A percentile compares a stretch with the other conserved stretches of the same genome.
phyloP scores from a whole-genome alignment of 1,140 invertebrate genomes.

The Bursaphelenchus mucronatus region DNA sequence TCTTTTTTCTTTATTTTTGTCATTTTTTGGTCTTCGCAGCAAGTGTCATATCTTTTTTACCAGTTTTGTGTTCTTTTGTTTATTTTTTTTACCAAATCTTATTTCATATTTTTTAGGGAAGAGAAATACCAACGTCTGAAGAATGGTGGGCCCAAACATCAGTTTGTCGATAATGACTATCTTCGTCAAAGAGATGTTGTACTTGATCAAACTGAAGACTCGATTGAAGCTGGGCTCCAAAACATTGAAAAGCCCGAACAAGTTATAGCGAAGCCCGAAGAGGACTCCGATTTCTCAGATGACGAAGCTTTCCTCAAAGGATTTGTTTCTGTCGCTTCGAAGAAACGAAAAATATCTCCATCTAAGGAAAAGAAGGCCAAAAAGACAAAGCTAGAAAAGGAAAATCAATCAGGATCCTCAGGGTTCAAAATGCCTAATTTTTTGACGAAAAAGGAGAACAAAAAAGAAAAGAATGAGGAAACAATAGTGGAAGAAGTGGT shows the following conservation, averaged over 20 bases:
- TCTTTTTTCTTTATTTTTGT: too few species aligned
- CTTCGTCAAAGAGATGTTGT: slow-evolving; percentile 39
- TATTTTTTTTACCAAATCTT: background rate
- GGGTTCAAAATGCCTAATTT: too few species aligned
- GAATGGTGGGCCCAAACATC: slow-evolving; percentile 33
- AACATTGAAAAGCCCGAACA: slow-evolving; percentile 4
- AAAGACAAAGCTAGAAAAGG: too few species aligned
- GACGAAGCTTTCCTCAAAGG: background rate
- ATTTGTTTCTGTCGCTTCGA: too few species aligned
- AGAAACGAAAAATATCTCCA: too few species aligned
- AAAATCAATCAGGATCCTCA: too few species aligned
- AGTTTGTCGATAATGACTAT: slow-evolving; percentile 44
- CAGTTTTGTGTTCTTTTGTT: background rate
- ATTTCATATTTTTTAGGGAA: slow-evolving; percentile 27
- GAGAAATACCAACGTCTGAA: slow-evolving; percentile 47
- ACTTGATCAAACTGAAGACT: slow-evolving; percentile 41
- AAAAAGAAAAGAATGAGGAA: background rate
- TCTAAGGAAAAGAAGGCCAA: too few species aligned
- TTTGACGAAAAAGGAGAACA: slow-evolving; percentile 14
- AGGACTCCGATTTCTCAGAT: background rate
- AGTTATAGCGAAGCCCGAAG: background rate
- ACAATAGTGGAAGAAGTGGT: background rate
- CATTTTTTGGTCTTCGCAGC: too few species aligned
- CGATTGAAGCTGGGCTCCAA: slow-evolving; percentile 38
- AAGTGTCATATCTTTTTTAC: too few species aligned